These are phyloP conservation scores for Lithophane ornitopus DNA, from an alignment of 2,888 invertebrate genomes.

Conservation along the genomic window DNA sequence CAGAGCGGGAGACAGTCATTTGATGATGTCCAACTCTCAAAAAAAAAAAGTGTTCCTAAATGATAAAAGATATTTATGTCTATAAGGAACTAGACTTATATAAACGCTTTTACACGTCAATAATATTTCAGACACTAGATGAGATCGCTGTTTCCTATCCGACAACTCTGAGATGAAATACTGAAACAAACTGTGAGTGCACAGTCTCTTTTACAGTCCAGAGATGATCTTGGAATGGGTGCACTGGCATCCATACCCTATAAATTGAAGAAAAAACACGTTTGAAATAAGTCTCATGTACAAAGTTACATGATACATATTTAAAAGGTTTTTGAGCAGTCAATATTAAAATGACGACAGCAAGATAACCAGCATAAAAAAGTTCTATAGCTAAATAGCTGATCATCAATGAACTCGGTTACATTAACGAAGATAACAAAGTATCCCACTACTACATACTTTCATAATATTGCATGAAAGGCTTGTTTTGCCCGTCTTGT, in stretches of 20 bases:
- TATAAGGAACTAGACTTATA: background rate
- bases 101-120: too few relatives aligned
- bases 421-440: slow-evolving; percentile 9
- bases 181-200: too few relatives aligned
- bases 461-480: slow-evolving; percentile 6
- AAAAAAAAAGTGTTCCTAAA: too few relatives aligned
- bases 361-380: background rate
- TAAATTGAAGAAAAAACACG: background rate
- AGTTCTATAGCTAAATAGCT: background rate
- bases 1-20: too few relatives aligned
- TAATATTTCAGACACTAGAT: too few relatives aligned
- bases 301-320: background rate
- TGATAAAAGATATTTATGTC: background rate
- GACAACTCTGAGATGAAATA: too few relatives aligned
- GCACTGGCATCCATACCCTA: background rate
- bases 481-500: slow-evolving; percentile 25
- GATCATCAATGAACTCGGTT: background rate
- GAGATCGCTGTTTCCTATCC: too few relatives aligned
- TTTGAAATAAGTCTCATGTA: background rate
- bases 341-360: background rate
- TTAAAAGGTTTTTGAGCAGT: background rate
- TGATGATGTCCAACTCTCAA: too few relatives aligned
- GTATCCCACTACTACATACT: too few relatives aligned
- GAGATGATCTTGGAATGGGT: too few relatives aligned
- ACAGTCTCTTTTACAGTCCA: too few relatives aligned